phyloP scores from a whole-genome alignment of 1,140 invertebrate genomes.

The Drosophila pruinosa region DNA sequence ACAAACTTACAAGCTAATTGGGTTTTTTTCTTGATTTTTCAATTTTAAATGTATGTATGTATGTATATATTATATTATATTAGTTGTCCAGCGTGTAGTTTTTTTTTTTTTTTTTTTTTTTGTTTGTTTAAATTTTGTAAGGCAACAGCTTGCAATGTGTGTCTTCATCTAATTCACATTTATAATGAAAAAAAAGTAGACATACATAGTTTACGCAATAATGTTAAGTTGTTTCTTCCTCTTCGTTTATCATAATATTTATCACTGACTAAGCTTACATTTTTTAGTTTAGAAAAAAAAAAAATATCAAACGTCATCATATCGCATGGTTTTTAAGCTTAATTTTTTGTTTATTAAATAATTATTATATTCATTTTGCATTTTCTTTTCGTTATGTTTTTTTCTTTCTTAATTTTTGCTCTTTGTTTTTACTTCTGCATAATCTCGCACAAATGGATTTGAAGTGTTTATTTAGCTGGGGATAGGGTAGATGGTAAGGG shows the following conservation, averaged over 20 bases:
- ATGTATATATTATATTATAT: conserved; percentile 19
- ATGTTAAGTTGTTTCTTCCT: conserved; percentile 12
- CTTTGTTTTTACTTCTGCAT: conserved; percentile 29
- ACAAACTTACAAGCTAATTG: conserved; percentile 43
- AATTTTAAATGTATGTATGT: not conserved
- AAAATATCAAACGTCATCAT: conserved; percentile 76
- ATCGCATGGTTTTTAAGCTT: conserved; percentile 53
- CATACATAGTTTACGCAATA: conserved; percentile 29
- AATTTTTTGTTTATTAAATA: conserved; percentile 7
- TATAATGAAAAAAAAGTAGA: conserved; percentile 50
- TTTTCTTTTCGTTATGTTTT: conserved; percentile 9
- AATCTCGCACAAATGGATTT: conserved; percentile 36
- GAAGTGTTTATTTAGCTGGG: not conserved
- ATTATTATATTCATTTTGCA: conserved; percentile 4
- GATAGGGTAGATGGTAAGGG: not conserved
- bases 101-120: conserved; percentile 28
- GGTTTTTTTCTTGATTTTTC: not conserved
- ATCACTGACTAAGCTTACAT: conserved; percentile 69
- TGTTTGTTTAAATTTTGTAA: conserved; percentile 41
- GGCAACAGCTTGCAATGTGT: conserved; percentile 62
- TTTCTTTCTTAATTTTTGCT: conserved; percentile 1
- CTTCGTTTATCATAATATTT: conserved; percentile 33
- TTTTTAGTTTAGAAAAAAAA: conserved; percentile 36
- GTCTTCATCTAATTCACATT: conserved; percentile 32
- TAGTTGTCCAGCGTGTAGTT: conserved; percentile 23